Conservation (phyloP, 2,888 invertebrate genomes). For the Melanotus villosus region DNA sequence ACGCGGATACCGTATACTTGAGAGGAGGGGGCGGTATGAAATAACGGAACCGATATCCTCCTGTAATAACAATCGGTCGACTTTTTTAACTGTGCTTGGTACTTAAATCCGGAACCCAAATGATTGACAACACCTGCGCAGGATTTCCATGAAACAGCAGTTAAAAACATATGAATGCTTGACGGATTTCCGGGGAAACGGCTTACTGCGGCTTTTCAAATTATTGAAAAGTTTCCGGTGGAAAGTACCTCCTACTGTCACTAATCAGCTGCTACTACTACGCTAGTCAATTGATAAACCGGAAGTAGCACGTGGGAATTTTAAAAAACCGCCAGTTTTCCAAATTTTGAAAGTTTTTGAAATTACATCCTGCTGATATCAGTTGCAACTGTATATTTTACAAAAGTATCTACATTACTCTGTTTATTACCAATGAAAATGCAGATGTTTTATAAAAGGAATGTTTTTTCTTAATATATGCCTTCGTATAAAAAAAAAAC, state of each 20-base stretch:
- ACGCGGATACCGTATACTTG: constrained; percentile 41
- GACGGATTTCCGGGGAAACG: neutral
- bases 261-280: constrained; percentile 26
- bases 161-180: constrained; percentile 33
- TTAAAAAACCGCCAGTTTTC: constrained; percentile 2
- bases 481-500: too few species aligned
- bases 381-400: too few species aligned
- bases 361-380: too few species aligned
- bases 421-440: too few species aligned
- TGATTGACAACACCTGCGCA: constrained; percentile 23
- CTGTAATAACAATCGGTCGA: constrained; percentile 10
- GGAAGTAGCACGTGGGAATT: neutral
- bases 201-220: neutral
- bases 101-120: constrained; percentile 12
- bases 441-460: too few species aligned
- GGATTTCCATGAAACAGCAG: constrained; percentile 19
- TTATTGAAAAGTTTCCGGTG: constrained; percentile 4
- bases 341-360: neutral
- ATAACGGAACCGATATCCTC: constrained; percentile 48
- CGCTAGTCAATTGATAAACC: constrained; percentile 23
- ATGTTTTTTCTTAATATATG: too few species aligned
- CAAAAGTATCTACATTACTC: too few species aligned
- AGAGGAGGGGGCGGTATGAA: constrained; percentile 43
- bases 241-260: constrained; percentile 11
- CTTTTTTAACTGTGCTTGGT: constrained; percentile 1